Conservation (phyloP, 1,140 invertebrate genomes). For the Drosophila virilis region DNA sequence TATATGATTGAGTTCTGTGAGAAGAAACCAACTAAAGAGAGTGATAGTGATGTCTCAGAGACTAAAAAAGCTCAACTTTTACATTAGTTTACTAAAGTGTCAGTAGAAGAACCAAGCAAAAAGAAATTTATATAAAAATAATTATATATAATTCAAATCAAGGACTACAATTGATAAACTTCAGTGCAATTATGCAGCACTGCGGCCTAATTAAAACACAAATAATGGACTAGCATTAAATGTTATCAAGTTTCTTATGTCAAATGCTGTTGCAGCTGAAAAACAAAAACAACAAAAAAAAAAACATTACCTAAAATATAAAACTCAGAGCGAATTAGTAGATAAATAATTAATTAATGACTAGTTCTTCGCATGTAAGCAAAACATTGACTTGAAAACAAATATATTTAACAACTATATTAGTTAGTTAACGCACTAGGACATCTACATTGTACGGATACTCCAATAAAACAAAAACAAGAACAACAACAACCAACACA, state of each 20-base stretch:
- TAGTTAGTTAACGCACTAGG: constrained; percentile 55
- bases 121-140: background rate
- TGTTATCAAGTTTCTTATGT: constrained; percentile 78
- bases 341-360: constrained; percentile 57
- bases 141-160: constrained; percentile 16
- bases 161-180: constrained; percentile 38
- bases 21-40: constrained; percentile 72
- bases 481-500: constrained; percentile 13
- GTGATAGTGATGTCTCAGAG: constrained; percentile 82
- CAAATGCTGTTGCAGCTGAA: constrained; percentile 74
- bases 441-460: constrained; percentile 58
- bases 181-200: constrained; percentile 48
- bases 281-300: constrained; percentile 39
- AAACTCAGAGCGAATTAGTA: constrained; percentile 68
- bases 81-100: constrained; percentile 66
- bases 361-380: constrained; percentile 42
- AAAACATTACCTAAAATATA: background rate
- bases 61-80: constrained; percentile 83
- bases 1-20: constrained; percentile 80
- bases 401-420: constrained; percentile 32
- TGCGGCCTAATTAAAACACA: constrained; percentile 31
- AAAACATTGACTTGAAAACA: constrained; percentile 48
- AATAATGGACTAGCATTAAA: constrained; percentile 68
- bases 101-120: constrained; percentile 5
- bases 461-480: constrained; percentile 30